Evolutionary conservation across 2,888 invertebrate species (phyloP), one percentile per base, ranked within the genome.

Genomic region (Drosophila acutilabella): DNA sequence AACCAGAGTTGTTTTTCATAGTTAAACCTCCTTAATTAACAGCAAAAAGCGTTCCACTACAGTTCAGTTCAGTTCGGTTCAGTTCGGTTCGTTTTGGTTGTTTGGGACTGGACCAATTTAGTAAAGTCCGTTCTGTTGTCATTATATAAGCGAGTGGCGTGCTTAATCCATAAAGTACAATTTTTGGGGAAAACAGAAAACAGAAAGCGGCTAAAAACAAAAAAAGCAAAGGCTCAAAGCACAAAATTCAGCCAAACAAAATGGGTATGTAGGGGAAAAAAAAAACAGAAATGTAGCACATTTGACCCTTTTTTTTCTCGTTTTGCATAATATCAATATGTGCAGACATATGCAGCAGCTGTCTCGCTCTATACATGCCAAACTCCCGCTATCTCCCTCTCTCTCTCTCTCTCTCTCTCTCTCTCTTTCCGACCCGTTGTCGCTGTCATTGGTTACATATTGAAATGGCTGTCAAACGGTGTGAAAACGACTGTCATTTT

Each of bases 161-260:
- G 73, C 87, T 81, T 87, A 70, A 71, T 71, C 69, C 85, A 81
- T 84, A 84, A 84, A 82, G 74, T 81, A 78, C 88, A 81, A 81
- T 83, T 87, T 87, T 57, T 59, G 75, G 61, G 53, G n/a, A 48
- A 64, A 61, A 58, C 47, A 60, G 51, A 30, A 41, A 53, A 45
- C 54, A 23, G 42, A 33, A 47, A 54, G 26, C 41, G 38, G 8
- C 2, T 30, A 8, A 30, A 30, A 30, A 30, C 30, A 30, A 30
- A 41, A 58, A 51, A 45, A 23, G 16, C 38, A 23, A 58, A 62
- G n/a, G 36, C 23, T 33, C 33, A 50, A 36, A 54, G 38, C 13
- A 53, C 14, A 42, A 42, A 33, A 41, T 26, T 57, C 44, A 38
- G 48, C 47, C 48, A 26, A 64, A 66, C 69, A 56, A 64, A 64